Conservation (phyloP, 2,888 invertebrate genomes). For the Peribatodes rhomboidaria region DNA sequence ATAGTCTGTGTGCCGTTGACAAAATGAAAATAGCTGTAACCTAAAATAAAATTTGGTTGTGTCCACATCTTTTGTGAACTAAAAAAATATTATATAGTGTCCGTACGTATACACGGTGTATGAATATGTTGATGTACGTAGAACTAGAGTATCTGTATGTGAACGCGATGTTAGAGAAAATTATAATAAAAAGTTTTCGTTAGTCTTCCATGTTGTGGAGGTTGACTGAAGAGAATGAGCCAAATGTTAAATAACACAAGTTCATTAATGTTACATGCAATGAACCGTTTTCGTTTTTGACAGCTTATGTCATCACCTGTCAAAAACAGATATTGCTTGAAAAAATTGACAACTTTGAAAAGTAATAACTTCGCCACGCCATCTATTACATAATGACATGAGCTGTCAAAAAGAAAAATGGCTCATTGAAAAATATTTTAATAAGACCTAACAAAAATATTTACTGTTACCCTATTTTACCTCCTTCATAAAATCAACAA, state of each 20-base stretch:
- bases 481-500: not conserved
- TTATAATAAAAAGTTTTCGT: slow-evolving; percentile 53
- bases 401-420: too few relatives aligned
- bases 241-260: slow-evolving; percentile 63
- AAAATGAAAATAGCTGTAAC: slow-evolving; percentile 49
- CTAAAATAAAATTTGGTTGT: slow-evolving; percentile 64
- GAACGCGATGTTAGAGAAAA: slow-evolving; percentile 47
- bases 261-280: slow-evolving; percentile 70
- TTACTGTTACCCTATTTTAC: not conserved
- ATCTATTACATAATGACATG: too few relatives aligned
- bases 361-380: too few relatives aligned
- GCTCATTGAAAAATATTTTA: slow-evolving; percentile 38
- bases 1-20: slow-evolving; percentile 17
- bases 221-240: slow-evolving; percentile 76
- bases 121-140: slow-evolving; percentile 62
- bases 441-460: not conserved
- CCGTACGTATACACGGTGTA: slow-evolving; percentile 71
- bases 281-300: too few relatives aligned
- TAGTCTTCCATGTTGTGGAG: slow-evolving; percentile 79
- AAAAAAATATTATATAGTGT: slow-evolving; percentile 37
- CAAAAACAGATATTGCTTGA: too few relatives aligned
- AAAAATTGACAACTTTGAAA: too few relatives aligned
- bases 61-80: slow-evolving; percentile 60
- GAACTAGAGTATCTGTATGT: slow-evolving; percentile 53
- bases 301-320: too few relatives aligned